phyloP scores from a whole-genome alignment of 2,113 vertebrate species.

The Collichthys lucidus region DNA sequence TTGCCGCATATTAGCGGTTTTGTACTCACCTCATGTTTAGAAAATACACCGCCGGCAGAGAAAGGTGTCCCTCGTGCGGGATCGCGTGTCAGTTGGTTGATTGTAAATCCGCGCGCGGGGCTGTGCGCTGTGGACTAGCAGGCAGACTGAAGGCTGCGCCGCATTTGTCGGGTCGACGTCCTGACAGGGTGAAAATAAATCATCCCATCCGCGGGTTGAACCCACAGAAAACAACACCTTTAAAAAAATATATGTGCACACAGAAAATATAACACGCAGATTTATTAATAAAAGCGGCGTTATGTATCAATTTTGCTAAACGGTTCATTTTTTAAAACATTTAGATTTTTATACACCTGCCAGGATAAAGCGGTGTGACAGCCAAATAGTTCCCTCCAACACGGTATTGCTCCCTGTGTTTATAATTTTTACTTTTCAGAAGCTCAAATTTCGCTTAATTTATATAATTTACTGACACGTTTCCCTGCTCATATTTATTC shows the following conservation, averaged over 20 bases:
- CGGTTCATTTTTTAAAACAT: not conserved
- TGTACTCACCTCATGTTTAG: constrained; percentile 83
- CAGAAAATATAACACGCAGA: rapidly evolving
- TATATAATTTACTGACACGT: rapidly evolving
- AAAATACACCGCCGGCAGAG: constrained; percentile 36
- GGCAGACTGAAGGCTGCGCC: constrained; percentile 80
- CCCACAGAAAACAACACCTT: rapidly evolving
- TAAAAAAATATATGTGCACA: not conserved
- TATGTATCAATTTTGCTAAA: rapidly evolving
- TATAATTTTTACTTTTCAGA: constrained; percentile 42
- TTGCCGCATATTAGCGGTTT: constrained; percentile 2
- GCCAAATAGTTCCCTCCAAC: constrained; percentile 74
- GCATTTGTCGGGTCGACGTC: constrained; percentile 82
- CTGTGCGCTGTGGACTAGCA: constrained; percentile 74
- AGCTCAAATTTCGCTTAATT: not conserved
- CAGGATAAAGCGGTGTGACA: constrained; percentile 79
- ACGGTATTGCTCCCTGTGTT: constrained; percentile 58
- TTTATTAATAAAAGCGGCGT: rapidly evolving
- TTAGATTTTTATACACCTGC: constrained; percentile 66
- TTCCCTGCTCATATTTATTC: rapidly evolving
- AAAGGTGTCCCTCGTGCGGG: constrained; percentile 38
- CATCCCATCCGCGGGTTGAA: not conserved
- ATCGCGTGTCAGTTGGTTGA: constrained; percentile 51
- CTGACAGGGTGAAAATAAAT: constrained; percentile 66
- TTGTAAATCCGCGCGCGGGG: constrained; percentile 77